Conservation (phyloP, 2,113 vertebrate species). For the Hippolais icterina region DNA sequence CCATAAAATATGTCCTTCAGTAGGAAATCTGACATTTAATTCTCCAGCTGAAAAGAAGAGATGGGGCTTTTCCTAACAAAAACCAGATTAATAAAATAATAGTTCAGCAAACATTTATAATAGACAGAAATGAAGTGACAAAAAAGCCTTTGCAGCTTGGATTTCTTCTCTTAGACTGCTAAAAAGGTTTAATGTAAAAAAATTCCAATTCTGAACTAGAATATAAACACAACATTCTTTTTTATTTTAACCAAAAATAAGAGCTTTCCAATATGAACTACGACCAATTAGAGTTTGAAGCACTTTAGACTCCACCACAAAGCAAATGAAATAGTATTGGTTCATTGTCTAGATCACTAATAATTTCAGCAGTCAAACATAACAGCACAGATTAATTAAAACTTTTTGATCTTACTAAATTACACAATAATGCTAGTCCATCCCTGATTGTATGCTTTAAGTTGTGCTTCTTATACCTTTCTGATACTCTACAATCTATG, state of each 20-base stretch:
- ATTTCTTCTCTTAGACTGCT: neutral
- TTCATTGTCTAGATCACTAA: neutral
- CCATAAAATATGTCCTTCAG: constrained; percentile 60
- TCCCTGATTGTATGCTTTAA: neutral
- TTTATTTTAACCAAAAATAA: neutral
- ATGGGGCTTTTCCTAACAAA: neutral
- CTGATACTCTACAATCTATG: neutral
- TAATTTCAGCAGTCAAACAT: neutral
- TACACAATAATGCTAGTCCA: neutral
- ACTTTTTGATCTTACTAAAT: neutral
- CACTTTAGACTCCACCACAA: neutral
- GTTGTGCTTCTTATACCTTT: neutral
- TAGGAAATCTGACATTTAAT: constrained; percentile 63
- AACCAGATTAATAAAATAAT: constrained; percentile 24
- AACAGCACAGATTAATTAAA: neutral
- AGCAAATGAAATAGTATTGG: neutral
- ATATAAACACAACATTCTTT: neutral
- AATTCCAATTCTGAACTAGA: neutral
- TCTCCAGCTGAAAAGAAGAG: constrained; percentile 1
- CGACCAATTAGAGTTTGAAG: neutral
- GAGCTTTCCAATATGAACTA: neutral
- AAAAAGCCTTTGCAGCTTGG: neutral
- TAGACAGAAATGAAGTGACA: neutral
- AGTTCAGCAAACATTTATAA: neutral
- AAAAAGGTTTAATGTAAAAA: neutral